Conservation (phyloP, 2,113 vertebrate genomes). For the Larimichthys crocea region DNA sequence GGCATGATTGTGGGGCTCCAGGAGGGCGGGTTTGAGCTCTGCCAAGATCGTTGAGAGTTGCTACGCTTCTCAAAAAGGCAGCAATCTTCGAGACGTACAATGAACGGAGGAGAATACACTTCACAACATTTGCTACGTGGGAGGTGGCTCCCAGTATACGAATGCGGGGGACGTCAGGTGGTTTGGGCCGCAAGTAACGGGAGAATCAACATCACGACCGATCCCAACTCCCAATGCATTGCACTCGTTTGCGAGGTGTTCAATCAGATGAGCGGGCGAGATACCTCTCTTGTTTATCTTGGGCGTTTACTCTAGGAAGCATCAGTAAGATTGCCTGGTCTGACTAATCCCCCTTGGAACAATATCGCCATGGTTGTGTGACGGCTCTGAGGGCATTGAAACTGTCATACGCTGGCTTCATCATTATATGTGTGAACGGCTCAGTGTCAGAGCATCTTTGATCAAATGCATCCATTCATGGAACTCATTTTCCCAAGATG, state of each 20-base stretch:
- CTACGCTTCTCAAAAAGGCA: slow-evolving; percentile 12
- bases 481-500: not conserved
- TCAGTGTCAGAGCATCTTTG: not conserved
- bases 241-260: not conserved
- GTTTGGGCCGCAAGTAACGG: not conserved
- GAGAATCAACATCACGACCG: slow-evolving; percentile 13
- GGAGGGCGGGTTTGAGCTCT: not conserved
- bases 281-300: not conserved
- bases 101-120: slow-evolving; percentile 15
- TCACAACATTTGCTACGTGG: slow-evolving; percentile 25
- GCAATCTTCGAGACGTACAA: slow-evolving; percentile 19
- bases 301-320: not conserved
- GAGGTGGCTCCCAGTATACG: slow-evolving; percentile 4
- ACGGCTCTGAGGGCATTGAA: not conserved
- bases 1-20: not conserved
- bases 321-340: not conserved
- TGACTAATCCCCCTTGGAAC: not conserved
- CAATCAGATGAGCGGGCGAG: not conserved
- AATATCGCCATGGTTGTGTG: not conserved
- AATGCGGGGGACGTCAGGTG: not conserved
- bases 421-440: not conserved
- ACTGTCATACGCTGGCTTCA: not conserved
- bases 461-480: slow-evolving; percentile 14
- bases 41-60: not conserved
- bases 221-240: not conserved